Evolutionary conservation across 1,140 invertebrate genomes (phyloP).

Genomic region (Zaprionus inermis): DNA sequence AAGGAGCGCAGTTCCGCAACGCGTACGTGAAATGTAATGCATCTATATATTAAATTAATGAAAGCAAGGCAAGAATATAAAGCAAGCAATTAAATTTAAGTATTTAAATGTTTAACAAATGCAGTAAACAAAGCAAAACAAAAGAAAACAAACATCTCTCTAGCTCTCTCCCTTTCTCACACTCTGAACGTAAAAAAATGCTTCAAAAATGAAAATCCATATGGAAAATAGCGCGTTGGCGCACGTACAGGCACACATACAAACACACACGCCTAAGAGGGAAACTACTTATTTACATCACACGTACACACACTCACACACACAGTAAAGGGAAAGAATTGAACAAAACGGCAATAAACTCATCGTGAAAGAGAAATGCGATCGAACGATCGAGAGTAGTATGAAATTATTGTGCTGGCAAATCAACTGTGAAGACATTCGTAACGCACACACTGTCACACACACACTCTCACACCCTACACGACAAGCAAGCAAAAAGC

Average conservation of each 20-base stretch:
- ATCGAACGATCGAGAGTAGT: conserved; percentile 6
- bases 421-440: conserved; percentile 67
- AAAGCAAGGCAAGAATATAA: conserved; percentile 75
- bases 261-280: conserved; percentile 17
- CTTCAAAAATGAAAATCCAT: conserved; percentile 37
- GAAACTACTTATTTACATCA: conserved; percentile 4
- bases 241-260: conserved; percentile 6
- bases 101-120: conserved; percentile 77
- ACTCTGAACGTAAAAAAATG: conserved; percentile 39
- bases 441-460: conserved; percentile 34
- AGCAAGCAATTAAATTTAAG: conserved; percentile 80
- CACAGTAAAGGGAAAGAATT: conserved; percentile 24
- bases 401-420: conserved; percentile 68
- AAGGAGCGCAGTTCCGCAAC: conserved; percentile 72
- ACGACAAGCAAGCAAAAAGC: conserved; percentile 18
- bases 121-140: conserved; percentile 30
- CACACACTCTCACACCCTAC: conserved; percentile 6
- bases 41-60: conserved; percentile 79
- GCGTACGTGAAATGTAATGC: conserved; percentile 77
- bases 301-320: conserved; percentile 19
- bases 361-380: conserved; percentile 2
- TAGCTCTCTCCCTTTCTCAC: conserved; percentile 50
- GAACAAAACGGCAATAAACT: conserved; percentile 19
- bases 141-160: conserved; percentile 46
- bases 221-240: conserved; percentile 7